Conservation (phyloP, 35 echinoderm and acorn worm species). For the Amphiura filiformis region DNA sequence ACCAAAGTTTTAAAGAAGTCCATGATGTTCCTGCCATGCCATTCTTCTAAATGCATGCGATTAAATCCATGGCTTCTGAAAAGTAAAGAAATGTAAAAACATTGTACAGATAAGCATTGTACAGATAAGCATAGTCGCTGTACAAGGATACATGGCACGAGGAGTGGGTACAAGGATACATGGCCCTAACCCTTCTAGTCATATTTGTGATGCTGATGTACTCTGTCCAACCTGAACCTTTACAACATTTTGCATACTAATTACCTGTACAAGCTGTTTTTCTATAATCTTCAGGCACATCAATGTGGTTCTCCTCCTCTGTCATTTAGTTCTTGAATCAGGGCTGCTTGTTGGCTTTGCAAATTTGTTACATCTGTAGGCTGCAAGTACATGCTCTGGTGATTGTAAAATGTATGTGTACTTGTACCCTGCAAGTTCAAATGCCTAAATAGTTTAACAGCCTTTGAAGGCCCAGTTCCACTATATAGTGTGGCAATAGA, state of each 20-base stretch:
- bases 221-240: neutral
- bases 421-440: neutral
- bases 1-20: too few species aligned
- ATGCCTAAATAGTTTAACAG: neutral
- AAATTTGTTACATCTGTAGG: neutral
- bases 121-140: neutral
- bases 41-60: too few species aligned
- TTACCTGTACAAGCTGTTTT: constrained; percentile 57
- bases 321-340: neutral
- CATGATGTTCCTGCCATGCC: too few species aligned
- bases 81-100: too few species aligned
- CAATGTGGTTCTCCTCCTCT: neutral
- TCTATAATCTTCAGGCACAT: constrained; percentile 18
- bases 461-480: neutral
- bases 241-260: neutral
- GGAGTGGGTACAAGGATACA: too few species aligned
- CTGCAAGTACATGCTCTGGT: neutral
- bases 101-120: too few species aligned
- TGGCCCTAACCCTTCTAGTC: neutral
- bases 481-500: neutral
- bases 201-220: neutral
- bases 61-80: too few species aligned
- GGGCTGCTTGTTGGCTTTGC: neutral
- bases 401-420: neutral
- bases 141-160: too few species aligned